These are phyloP conservation scores for Elegia similella DNA, from an alignment of 2,888 invertebrate species.

Conservation along the genomic window DNA sequence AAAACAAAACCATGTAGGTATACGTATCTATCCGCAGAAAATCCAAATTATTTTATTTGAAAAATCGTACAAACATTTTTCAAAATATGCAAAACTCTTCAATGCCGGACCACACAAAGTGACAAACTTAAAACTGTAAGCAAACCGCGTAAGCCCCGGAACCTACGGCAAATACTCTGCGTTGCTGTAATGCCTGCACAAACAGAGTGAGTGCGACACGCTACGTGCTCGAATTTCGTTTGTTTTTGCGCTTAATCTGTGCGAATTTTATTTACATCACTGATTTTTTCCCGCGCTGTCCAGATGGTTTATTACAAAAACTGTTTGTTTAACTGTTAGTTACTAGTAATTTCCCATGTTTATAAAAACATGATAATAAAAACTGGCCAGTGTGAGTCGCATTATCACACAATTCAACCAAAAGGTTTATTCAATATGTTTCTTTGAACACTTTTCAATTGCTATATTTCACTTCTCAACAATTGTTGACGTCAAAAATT, in stretches of 20 bases:
- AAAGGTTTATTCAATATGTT: no score
- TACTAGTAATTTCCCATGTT: no score
- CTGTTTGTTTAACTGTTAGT: no score
- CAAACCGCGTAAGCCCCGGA: slow-evolving; percentile 60
- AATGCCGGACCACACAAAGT: slow-evolving; percentile 60
- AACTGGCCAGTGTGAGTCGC: no score
- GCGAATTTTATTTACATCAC: background rate
- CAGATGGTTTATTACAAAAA: no score
- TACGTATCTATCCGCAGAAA: background rate
- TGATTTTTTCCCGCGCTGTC: background rate
- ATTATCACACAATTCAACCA: no score
- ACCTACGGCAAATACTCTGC: slow-evolving; percentile 65
- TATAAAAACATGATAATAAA: no score
- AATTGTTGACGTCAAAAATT: no score
- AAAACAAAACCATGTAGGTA: background rate
- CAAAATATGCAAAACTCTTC: slow-evolving; percentile 7
- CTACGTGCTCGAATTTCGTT: slow-evolving; percentile 7
- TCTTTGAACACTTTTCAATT: no score
- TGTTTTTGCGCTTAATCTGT: slow-evolving; percentile 6
- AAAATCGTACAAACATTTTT: slow-evolving; percentile 1
- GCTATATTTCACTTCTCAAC: no score
- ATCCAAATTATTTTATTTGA: background rate
- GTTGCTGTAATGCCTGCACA: slow-evolving; percentile 67
- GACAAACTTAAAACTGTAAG: slow-evolving; percentile 66
- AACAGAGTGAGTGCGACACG: slow-evolving; percentile 38